These are phyloP conservation scores for Sinelater perroti DNA, from an alignment of 2,888 invertebrate species.

Conservation along the genomic window DNA sequence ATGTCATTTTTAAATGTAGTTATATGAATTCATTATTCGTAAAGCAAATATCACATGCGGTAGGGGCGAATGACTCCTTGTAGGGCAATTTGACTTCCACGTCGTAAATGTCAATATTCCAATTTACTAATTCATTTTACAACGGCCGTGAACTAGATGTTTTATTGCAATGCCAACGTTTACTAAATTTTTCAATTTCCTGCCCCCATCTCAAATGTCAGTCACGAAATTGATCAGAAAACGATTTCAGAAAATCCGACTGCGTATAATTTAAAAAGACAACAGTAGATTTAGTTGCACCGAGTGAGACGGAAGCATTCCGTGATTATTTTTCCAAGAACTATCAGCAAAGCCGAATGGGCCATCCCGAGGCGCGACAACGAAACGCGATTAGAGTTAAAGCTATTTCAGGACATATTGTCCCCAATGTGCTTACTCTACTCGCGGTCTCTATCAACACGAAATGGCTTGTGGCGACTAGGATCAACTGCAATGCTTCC, in stretches of 20 bases:
- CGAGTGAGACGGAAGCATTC: conserved; percentile 31
- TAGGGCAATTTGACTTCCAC: too few species aligned
- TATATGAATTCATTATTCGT: too few species aligned
- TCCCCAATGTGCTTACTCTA: conserved; percentile 37
- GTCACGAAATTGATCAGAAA: conserved; percentile 24
- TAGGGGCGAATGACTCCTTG: too few species aligned
- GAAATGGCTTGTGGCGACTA: conserved; percentile 27
- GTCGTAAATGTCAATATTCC: too few species aligned
- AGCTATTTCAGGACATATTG: conserved; percentile 49
- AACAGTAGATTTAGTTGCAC: conserved; percentile 27
- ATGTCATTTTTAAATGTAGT: too few species aligned
- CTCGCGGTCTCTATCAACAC: conserved; percentile 27
- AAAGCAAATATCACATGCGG: too few species aligned
- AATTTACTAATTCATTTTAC: too few species aligned
- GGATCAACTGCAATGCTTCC: conserved; percentile 18
- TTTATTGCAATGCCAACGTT: too few species aligned
- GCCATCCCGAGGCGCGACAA: conserved; percentile 50
- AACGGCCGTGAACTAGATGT: too few species aligned
- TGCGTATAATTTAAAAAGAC: conserved; percentile 32
- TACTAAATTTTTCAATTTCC: neutral
- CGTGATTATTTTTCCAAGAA: conserved; percentile 47
- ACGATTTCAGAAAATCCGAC: conserved; percentile 22
- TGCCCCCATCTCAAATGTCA: too few species aligned
- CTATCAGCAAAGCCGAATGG: conserved; percentile 47
- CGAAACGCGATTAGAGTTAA: conserved; percentile 51